Percentiles rank a stretch among this genome's conserved stretches.
These are phyloP conservation scores for Salvelinus sp. DNA, from an alignment of 2,113 vertebrate genomes.

Conservation along the genomic window DNA sequence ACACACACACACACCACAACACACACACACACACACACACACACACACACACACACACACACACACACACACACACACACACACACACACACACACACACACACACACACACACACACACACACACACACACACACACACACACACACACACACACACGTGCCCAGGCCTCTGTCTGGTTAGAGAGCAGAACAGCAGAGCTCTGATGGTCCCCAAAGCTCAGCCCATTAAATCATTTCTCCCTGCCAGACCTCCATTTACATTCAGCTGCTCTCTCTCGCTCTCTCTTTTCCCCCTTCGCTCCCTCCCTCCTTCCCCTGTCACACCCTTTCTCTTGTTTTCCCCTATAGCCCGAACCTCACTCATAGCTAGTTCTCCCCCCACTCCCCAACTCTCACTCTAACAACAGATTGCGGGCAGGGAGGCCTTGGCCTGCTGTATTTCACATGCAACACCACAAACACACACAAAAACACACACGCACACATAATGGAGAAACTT, in stretches of 20 bases:
- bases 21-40: no score
- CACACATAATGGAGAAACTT: neutral
- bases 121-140: slow-evolving; percentile 10
- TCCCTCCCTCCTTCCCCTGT: neutral
- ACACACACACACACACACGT: neutral
- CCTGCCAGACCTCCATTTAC: neutral
- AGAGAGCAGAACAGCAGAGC: neutral
- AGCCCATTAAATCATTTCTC: neutral
- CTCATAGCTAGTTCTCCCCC: neutral
- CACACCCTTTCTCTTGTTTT: neutral
- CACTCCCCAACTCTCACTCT: neutral
- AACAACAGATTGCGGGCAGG: neutral
- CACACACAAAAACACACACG: neutral
- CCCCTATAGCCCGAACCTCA: neutral
- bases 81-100: slow-evolving; percentile 12
- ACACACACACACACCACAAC: no score
- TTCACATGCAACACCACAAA: neutral
- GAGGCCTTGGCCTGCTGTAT: neutral
- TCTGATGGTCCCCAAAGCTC: neutral
- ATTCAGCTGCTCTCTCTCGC: neutral
- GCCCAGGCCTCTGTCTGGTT: neutral
- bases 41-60: slow-evolving; percentile 1
- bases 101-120: slow-evolving; percentile 2
- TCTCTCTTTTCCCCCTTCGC: neutral
- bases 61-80: slow-evolving; percentile 6